Evolutionary conservation across 2,113 vertebrate genomes (phyloP), one percentile per base, ranked within the genome.

Genomic region (Heptranchias perlo): DNA sequence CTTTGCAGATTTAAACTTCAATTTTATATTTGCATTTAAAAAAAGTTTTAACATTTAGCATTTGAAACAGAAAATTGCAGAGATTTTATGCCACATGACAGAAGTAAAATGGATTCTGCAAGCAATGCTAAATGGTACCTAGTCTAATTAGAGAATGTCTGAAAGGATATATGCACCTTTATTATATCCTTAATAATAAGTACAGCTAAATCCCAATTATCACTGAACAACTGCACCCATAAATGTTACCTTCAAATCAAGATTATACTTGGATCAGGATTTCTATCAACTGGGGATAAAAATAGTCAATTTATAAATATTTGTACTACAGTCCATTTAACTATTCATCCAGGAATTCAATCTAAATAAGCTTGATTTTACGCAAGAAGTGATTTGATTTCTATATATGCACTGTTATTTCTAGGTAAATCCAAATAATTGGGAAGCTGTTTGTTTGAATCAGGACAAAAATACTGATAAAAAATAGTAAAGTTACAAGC

Each of bases 281-380:
- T 39, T 92, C 31, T 14, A 92, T 14, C 14, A 61, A 92, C 1
- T 61, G 14, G 62, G 31, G 58, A 92, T 65, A 67, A 44, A 94
- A 47, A 47, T 44, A 94, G n/a, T 5, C 91, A 64, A 25, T 94
- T 94, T n/a, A 25, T 67, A 94, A 93, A 93, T 64, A 93, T 64
- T 39, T 93, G 91, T 89, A 89, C 16, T 35, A 92, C 54, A 92
- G 4, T 23, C 35, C 39, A 67, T 94, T 61, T 93, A 64, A 93
- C 64, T 93, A 64, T 93, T 44, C 61, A 67, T 28, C 16, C 3
- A 47, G 14, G 18, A 47, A 47, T 67, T 64, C 62, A 94, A 67
- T 47, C 39, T 47, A 94, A 65, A 28, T 94, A 94, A 67, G 86
- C 10, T 49, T 54, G 25, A 54, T 73, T 21, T 73, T 73, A 54